Evolutionary conservation across 1,140 invertebrate species (phyloP), one percentile per base, ranked within the genome.

Genomic region (Plutomurus gul): DNA sequence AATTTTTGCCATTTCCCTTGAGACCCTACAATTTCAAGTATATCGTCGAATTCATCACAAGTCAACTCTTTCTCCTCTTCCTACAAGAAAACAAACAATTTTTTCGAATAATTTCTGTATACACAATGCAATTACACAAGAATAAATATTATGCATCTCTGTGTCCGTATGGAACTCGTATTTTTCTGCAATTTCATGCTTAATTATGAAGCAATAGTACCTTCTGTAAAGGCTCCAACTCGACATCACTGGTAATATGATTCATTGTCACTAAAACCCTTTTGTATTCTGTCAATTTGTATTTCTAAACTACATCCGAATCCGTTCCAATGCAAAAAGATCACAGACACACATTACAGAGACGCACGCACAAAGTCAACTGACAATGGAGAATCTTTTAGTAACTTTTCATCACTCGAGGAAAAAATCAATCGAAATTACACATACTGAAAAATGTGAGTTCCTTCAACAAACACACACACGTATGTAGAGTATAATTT

Each of bases 21-120:
- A 47, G 83, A 81, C 22, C 83, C 83, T n/a, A 81, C 65, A 13
- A 79, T 70, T 27, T 81, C 83, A 22, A 84, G 47, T 20, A 84
- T 78, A 39, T 84, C 83, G 46, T 84, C 83, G 77, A 84, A 84
- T 37, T 84, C 83, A 18, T 84, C 76, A 49, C 72, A 75, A 25
- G 27, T 46, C 33, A 22, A 7, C 30, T 46, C 47, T 36, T 77
- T 33, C 13, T 30, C 37, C 20, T 81, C 37, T 75, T 56, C 65
- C 13, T 40, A 70, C 72, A 75, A 30, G 1, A 51, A 70, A 65
- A 37, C n/a, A n/a, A n/a, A n/a, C n/a, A n/a, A n/a, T n/a, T n/a
- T n/a, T n/a, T n/a, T n/a, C 22, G 5, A 70, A 70, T 30, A 10
- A 22, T 7, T 56, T 56, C n/a, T n/a, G n/a, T n/a, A n/a, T n/a